Base-by-base conservation (phyloP, 2,888 invertebrate species). In the Mactromeris polynyma region DNA sequence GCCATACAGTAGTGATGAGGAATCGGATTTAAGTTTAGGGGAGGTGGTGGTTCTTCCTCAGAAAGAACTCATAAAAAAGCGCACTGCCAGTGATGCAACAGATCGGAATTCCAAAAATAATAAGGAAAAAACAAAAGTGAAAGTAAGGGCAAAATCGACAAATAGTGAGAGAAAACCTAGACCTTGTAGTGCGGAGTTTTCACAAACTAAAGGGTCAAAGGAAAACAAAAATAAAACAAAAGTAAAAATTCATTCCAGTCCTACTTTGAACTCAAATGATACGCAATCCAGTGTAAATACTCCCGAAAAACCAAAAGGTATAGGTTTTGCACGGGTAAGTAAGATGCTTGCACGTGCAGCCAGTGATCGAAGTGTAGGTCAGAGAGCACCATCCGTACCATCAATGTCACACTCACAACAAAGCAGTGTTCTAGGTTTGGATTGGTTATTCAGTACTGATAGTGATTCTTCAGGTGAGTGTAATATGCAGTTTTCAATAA, bases 381-480 rank as follows among this genome's bases (percentile, higher is more conserved):
- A 73, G 31, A 79, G 85, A 40, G 64, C 85, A 40, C 51, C 84
- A 17, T 86, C 88, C 26, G 83, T 77, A 19, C 64, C 81, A 21
- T 84, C 89, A 11, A 81, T 86, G 17, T 36, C 87, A 38, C 78
- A 82, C 2, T 94, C 96, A 64, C 93, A 95, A 89, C 94, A 95
- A 93, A 95, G 95, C 78, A 98, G 98, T 95, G 96, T 97, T 73
- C 97, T 97, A 81, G 98, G 97, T 80, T 97, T 98, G 87, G 97
- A 98, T 95, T 97, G 98, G 97, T 96, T 98, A 82, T 98, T 98
- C 96, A 97, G 95, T 89, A 94, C 96, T 58, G 96, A 96, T 90
- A 95, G 94, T 83, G 96, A 96, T 81, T 95, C 96, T 33, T 94
- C 95, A 85, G 92, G 93, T 89, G 81, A 83, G 73, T 33, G 46